These are phyloP conservation scores for Chionis minor DNA, from an alignment of 2,113 vertebrate genomes.

Conservation along the genomic window DNA sequence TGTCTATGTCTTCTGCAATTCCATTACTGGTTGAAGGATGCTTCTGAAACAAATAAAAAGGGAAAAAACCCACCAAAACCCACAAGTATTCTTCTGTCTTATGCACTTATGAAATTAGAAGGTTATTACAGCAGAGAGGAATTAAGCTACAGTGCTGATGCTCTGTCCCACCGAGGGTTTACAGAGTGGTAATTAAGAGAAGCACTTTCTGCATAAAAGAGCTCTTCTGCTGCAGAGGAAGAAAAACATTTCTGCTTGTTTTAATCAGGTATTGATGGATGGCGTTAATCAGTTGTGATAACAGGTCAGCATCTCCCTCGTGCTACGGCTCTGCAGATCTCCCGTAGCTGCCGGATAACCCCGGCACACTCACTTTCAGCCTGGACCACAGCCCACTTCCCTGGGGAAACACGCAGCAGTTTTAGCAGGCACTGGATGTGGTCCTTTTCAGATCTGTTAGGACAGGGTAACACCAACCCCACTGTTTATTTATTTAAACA, in stretches of 20 bases:
- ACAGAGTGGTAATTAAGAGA: slow-evolving; percentile 33
- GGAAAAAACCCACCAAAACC: background rate
- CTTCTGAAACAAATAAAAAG: background rate
- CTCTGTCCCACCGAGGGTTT: background rate
- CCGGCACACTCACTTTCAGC: fast-evolving
- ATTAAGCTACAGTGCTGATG: background rate
- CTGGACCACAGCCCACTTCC: background rate
- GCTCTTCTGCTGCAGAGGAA: slow-evolving; percentile 31
- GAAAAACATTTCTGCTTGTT: background rate
- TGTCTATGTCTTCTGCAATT: background rate
- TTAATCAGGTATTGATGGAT: slow-evolving; percentile 34
- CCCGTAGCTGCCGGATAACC: background rate
- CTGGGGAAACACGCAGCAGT: fast-evolving
- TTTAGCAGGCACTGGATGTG: fast-evolving
- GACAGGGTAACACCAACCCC: background rate
- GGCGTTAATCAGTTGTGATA: background rate
- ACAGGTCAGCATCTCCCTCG: background rate
- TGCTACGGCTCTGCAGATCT: background rate
- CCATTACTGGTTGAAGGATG: background rate
- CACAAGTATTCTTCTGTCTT: background rate
- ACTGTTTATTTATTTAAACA: background rate
- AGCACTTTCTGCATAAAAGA: slow-evolving; percentile 18
- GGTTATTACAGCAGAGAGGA: background rate
- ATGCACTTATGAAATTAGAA: background rate
- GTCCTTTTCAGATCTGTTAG: background rate